Evolutionary conservation across 1,140 invertebrate species (phyloP).

Genomic region (Drosophila hydei): DNA sequence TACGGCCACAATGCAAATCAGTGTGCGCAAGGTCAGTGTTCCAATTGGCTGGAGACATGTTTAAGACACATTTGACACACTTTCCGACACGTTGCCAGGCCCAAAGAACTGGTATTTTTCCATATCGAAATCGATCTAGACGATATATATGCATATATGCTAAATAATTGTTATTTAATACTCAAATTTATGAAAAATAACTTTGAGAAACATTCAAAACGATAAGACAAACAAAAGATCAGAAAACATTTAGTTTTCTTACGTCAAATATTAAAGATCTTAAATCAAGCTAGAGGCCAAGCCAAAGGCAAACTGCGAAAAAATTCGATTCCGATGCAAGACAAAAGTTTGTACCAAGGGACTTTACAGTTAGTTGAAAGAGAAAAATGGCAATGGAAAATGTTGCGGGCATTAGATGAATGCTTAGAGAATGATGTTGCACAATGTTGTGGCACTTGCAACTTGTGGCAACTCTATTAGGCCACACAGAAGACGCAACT

Average conservation of each 20-base stretch:
- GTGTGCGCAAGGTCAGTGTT: conserved; percentile 68
- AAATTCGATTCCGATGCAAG: no score
- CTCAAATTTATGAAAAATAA: neutral
- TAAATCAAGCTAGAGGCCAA: neutral
- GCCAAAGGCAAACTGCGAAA: no score
- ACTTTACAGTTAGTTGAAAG: neutral
- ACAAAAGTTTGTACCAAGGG: no score
- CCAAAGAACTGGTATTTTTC: conserved; percentile 17
- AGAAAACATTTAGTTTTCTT: neutral
- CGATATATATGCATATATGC: conserved; percentile 1
- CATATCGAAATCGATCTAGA: conserved; percentile 11
- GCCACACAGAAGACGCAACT: conserved; percentile 51
- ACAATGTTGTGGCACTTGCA: neutral
- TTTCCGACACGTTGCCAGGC: conserved; percentile 14
- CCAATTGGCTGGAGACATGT: conserved; percentile 39
- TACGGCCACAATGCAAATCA: conserved; percentile 51
- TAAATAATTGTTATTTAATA: conserved; percentile 16
- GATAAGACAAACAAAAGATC: no score
- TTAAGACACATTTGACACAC: conserved; percentile 47
- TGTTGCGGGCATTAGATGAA: neutral
- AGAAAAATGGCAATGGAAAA: neutral
- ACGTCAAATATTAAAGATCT: no score
- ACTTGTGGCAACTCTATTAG: conserved; percentile 30
- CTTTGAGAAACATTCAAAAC: neutral
- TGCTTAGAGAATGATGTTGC: neutral